Evolutionary conservation across 2,113 vertebrate genomes (phyloP).

Genomic region (Acrocephalus arundinaceus): DNA sequence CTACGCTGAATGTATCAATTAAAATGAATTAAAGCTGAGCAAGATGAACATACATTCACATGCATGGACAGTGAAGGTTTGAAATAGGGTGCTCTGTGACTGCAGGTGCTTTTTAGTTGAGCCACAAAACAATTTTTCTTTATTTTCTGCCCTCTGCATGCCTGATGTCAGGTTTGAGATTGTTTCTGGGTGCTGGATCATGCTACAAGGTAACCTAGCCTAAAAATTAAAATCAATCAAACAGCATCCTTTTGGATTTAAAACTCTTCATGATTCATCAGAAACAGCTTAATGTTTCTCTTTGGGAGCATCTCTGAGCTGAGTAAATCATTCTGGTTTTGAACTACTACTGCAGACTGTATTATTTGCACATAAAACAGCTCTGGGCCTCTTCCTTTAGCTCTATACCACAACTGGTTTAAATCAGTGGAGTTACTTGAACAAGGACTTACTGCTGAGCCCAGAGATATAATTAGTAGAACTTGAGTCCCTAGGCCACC

Average conservation of each 20-base stretch:
- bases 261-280: neutral
- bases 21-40: neutral
- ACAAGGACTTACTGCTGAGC: neutral
- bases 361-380: slow-evolving; percentile 7
- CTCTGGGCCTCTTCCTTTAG: neutral
- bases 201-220: neutral
- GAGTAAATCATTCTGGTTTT: neutral
- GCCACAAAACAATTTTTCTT: neutral
- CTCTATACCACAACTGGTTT: neutral
- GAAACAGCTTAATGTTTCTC: neutral
- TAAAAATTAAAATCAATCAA: neutral
- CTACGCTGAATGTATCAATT: neutral
- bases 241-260: neutral
- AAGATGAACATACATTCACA: neutral
- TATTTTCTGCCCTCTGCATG: neutral
- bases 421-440: neutral
- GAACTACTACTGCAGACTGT: neutral
- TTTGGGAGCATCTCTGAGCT: neutral
- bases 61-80: neutral
- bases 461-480: neutral
- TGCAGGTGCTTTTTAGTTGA: neutral
- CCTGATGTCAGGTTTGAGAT: fast-evolving
- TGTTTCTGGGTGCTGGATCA: neutral
- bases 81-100: neutral
- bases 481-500: neutral